phyloP scores from a whole-genome alignment of 2,888 invertebrate species.

The Acrobasis suavella region DNA sequence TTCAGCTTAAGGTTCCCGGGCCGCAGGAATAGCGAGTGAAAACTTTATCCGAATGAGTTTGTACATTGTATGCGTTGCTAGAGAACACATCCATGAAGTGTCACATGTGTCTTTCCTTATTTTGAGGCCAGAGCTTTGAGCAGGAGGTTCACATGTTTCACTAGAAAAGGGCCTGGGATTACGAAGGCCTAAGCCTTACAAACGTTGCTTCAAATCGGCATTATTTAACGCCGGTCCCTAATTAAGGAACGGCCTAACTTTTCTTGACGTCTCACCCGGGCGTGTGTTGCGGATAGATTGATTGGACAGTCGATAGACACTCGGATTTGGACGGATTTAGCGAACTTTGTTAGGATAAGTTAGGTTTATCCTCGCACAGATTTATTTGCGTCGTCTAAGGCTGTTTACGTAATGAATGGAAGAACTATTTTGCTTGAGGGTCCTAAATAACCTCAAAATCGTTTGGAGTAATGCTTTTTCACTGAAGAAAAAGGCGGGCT shows the following conservation, averaged over 20 bases:
- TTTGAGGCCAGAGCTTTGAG: not conserved
- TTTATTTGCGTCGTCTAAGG: constrained; percentile 24
- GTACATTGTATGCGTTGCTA: too few species aligned
- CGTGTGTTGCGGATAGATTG: constrained; percentile 57
- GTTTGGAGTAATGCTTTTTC: not conserved
- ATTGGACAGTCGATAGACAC: constrained; percentile 59
- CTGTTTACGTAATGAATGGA: constrained; percentile 3
- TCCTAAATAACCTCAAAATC: not conserved
- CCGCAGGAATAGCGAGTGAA: too few species aligned
- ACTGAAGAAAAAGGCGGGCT: not conserved
- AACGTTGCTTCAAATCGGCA: constrained; percentile 66
- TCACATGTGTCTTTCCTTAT: not conserved
- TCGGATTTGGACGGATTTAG: constrained; percentile 52
- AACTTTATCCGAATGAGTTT: too few species aligned
- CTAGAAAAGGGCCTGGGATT: constrained; percentile 16
- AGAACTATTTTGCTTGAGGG: not conserved
- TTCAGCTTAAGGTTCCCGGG: too few species aligned
- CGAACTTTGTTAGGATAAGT: constrained; percentile 44
- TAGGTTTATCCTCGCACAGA: constrained; percentile 32
- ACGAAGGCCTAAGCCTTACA: constrained; percentile 55
- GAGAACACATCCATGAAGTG: too few species aligned
- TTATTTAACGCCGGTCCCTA: constrained; percentile 65
- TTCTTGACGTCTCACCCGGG: constrained; percentile 60
- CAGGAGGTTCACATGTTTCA: constrained; percentile 19
- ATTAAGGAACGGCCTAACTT: constrained; percentile 70